Evolutionary conservation across 2,888 invertebrate genomes (phyloP).

Genomic region (Pelosia muscerda): DNA sequence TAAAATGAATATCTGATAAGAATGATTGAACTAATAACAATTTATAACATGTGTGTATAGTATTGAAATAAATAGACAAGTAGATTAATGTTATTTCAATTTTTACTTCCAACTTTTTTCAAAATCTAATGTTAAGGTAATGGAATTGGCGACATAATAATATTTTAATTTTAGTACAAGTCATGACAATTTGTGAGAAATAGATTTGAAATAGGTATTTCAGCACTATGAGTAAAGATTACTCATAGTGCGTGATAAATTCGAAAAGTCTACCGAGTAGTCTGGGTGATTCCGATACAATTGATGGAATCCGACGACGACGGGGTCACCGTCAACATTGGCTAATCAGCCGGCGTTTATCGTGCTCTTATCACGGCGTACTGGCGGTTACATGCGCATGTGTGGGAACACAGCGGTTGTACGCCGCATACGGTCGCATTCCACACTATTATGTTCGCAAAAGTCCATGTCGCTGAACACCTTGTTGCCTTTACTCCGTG

Average conservation of each 20-base stretch:
- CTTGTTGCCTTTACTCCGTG: slow-evolving; percentile 60
- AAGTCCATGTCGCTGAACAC: slow-evolving; percentile 69
- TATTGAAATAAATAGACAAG: not conserved
- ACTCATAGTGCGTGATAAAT: slow-evolving; percentile 42
- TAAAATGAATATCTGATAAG: too few species aligned
- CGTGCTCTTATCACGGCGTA: slow-evolving; percentile 75
- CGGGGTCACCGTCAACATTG: slow-evolving; percentile 76
- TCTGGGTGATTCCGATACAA: slow-evolving; percentile 50
- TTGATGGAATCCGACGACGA: slow-evolving; percentile 56
- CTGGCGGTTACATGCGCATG: slow-evolving; percentile 62
- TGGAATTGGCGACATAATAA: too few species aligned
- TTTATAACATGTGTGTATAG: not conserved
- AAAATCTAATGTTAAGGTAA: too few species aligned
- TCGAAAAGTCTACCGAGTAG: slow-evolving; percentile 45
- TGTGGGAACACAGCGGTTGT: slow-evolving; percentile 64
- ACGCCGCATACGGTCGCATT: slow-evolving; percentile 72
- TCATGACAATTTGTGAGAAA: slow-evolving; percentile 30
- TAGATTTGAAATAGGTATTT: slow-evolving; percentile 40
- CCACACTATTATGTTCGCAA: slow-evolving; percentile 80
- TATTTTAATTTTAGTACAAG: not conserved
- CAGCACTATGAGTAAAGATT: slow-evolving; percentile 37
- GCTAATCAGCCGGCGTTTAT: slow-evolving; percentile 81
- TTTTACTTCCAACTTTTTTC: too few species aligned
- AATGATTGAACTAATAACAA: too few species aligned
- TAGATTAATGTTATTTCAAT: too few species aligned